These are phyloP conservation scores for Chelon auratus DNA, from an alignment of 2,797 vertebrate species.

Conservation along the genomic window DNA sequence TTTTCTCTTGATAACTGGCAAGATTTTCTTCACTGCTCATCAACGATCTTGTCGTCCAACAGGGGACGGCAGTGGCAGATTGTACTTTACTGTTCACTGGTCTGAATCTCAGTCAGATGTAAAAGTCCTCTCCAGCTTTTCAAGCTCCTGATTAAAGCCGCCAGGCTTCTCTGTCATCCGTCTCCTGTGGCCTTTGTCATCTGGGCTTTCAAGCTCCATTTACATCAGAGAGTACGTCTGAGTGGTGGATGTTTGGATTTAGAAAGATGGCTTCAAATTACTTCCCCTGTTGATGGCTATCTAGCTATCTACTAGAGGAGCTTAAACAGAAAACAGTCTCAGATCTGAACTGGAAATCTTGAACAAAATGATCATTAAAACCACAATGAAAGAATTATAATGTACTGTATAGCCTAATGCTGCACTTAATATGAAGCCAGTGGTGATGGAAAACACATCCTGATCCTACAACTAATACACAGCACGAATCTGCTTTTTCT, in stretches of 20 bases:
- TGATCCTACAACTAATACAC: too few relatives aligned
- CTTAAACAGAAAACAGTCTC: not conserved
- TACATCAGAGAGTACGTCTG: slow-evolving; percentile 14
- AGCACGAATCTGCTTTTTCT: too few relatives aligned
- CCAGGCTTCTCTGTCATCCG: slow-evolving; percentile 22
- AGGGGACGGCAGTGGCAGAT: slow-evolving; percentile 35
- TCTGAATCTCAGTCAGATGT: slow-evolving; percentile 45
- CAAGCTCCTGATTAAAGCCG: slow-evolving; percentile 29
- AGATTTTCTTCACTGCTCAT: slow-evolving; percentile 21
- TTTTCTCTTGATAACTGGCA: not conserved
- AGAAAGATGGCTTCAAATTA: not conserved
- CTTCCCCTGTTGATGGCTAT: not conserved
- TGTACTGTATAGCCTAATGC: too few relatives aligned
- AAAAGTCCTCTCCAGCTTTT: slow-evolving; percentile 41
- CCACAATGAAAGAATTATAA: too few relatives aligned
- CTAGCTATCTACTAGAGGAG: not conserved
- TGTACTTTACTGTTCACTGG: slow-evolving; percentile 64
- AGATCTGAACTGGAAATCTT: not conserved
- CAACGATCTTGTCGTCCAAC: slow-evolving; percentile 15
- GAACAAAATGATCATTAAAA: not conserved
- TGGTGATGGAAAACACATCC: too few relatives aligned
- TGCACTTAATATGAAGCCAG: too few relatives aligned
- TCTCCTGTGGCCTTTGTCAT: slow-evolving; percentile 43
- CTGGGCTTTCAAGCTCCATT: slow-evolving; percentile 38
- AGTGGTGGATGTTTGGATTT: not conserved